Evolutionary conservation across 2,888 invertebrate species (phyloP), one percentile per base, ranked within the genome.

Genomic region (Drosophila stalkeri): DNA sequence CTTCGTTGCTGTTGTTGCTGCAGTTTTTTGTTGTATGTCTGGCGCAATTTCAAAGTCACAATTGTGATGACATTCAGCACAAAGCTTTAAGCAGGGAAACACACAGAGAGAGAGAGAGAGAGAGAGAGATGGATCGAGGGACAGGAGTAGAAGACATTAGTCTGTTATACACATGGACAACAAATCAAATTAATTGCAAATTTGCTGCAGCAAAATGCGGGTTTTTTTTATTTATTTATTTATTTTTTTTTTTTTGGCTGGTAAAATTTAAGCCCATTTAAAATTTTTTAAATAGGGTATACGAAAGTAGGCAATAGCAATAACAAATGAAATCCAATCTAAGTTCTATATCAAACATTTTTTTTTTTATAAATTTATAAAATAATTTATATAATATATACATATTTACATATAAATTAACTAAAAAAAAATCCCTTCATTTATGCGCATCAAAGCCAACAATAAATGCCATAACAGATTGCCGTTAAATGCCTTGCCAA

Each of bases 41-140:
- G 77, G 56, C 67, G 65, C 83, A 67, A 83, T 72, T 80, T 77
- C 84, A 83, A 86, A 86, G 84, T 82, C 82, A 66, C 78, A 75
- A 81, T 74, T 83, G 57, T 47, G 80, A 75, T 85, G 84, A 85
- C 84, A 85, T 85, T 82, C 75, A 82, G 64, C 64, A 46, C 54
- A 73, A 49, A 51, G 37, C 37, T 5, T 6, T 16, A 37, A 16
- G 27, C 31, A 49, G 18, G 20, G n/a, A 12, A 31, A 35, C 18
- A n/a, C 33, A 14, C 16, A 3, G 20, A 31, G 20, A 12, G n/a
- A 43, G 12, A 2, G 12, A 20, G 14, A 8, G 23, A 9, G 39
- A n/a, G 12, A 6, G 47, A 20, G 16, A 14, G 33, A 5, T n/a
- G n/a, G 20, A 11, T n/a, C n/a, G 2, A 3, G 16, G 3, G 5